A percentile compares a stretch with the other conserved stretches of the same genome.
phyloP scores from a whole-genome alignment of 2,797 vertebrate genomes.

The Cyclura pinguis region DNA sequence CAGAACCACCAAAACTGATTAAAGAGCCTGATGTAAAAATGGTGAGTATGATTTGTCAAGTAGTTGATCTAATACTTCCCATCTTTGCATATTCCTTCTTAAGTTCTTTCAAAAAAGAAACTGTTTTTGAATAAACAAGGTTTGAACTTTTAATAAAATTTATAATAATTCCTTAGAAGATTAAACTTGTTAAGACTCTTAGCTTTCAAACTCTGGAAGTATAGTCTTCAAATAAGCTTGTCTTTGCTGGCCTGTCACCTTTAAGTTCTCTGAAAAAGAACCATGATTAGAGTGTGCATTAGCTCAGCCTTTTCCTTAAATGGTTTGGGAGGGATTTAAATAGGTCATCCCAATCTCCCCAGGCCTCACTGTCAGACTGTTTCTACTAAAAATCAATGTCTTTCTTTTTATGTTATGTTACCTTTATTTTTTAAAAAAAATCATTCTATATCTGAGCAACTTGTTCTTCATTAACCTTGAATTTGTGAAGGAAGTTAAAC shows the following conservation, averaged over 20 bases:
- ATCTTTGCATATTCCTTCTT: conserved; percentile 47
- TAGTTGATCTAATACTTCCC: conserved; percentile 52
- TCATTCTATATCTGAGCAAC: neutral
- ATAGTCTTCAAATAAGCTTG: conserved; percentile 75
- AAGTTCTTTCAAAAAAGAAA: conserved; percentile 54
- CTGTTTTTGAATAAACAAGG: conserved; percentile 74
- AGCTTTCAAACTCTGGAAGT: conserved; percentile 76
- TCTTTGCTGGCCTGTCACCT: conserved; percentile 79
- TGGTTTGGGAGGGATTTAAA: conserved; percentile 66
- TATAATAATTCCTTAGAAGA: conserved; percentile 76
- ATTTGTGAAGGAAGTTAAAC: neutral
- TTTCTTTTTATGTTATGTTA: conserved; percentile 24
- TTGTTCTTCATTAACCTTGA: conserved; percentile 1
- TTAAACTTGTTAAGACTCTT: conserved; percentile 75
- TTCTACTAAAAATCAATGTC: neutral
- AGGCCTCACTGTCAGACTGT: neutral
- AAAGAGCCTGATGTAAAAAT: rapidly evolving
- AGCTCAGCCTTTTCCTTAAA: conserved; percentile 70
- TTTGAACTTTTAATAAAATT: conserved; percentile 73
- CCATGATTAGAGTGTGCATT: conserved; percentile 74
- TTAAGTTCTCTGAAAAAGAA: conserved; percentile 73
- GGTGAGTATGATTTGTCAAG: neutral
- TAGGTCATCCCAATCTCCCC: conserved; percentile 57
- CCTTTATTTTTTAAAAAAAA: neutral
- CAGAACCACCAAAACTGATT: neutral